Evolutionary conservation across 2,888 invertebrate species (phyloP).

Genomic region (Phymatocera aterrima): DNA sequence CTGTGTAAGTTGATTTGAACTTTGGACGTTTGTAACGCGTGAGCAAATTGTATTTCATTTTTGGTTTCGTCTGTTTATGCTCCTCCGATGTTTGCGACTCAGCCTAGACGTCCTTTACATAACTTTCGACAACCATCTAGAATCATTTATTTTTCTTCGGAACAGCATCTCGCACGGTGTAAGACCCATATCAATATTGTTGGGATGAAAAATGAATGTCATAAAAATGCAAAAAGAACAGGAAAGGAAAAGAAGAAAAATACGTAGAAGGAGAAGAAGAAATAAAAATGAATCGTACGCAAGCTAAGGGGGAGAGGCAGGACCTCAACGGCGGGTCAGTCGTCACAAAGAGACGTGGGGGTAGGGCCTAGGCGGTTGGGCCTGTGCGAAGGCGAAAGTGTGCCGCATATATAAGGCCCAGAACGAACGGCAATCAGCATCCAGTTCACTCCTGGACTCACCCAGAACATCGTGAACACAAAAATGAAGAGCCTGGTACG

Average conservation of each 20-base stretch:
- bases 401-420: conserved; percentile 78
- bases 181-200: background rate
- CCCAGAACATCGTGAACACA: conserved; percentile 73
- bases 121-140: background rate
- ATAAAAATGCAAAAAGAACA: background rate
- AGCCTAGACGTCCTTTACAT: conserved; percentile 16
- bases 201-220: conserved; percentile 24
- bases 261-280: background rate
- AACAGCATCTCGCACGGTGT: background rate
- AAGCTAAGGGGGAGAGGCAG: conserved; percentile 46
- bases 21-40: background rate
- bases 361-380: conserved; percentile 60
- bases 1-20: background rate
- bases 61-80: too few relatives aligned
- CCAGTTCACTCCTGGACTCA: conserved; percentile 79
- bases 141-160: background rate
- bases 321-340: conserved; percentile 52
- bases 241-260: conserved; percentile 1
- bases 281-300: conserved; percentile 34
- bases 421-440: conserved; percentile 76
- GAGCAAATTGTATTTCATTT: too few relatives aligned
- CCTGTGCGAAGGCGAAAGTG: conserved; percentile 77
- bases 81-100: background rate
- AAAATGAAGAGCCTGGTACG: conserved; percentile 74
- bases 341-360: conserved; percentile 73